Conservation (phyloP, 2,888 invertebrate genomes). For the Mimumesa dahlbomi region DNA sequence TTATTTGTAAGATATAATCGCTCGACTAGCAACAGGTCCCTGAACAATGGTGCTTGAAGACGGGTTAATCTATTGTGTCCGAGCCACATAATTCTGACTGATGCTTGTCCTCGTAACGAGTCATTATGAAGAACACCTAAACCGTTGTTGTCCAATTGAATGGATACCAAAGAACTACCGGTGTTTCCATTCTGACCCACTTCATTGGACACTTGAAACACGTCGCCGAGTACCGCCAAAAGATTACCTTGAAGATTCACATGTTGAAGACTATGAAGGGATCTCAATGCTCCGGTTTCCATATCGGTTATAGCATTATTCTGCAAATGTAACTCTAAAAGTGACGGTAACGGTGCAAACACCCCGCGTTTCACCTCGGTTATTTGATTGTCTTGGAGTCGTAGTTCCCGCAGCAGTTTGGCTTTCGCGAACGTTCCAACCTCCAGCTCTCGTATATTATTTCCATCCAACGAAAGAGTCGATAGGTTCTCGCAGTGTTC, state of each 20-base stretch:
- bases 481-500: conserved; percentile 88
- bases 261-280: conserved; percentile 89
- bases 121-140: conserved; percentile 89
- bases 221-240: conserved; percentile 88
- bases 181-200: conserved; percentile 64
- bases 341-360: conserved; percentile 89
- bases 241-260: conserved; percentile 93
- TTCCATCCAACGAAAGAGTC: conserved; percentile 92
- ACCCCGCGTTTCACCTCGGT: conserved; percentile 88
- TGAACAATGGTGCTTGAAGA: conserved; percentile 88
- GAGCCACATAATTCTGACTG: conserved; percentile 94
- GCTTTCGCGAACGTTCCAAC: conserved; percentile 90
- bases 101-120: conserved; percentile 89
- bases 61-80: conserved; percentile 90
- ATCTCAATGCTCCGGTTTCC: conserved; percentile 90
- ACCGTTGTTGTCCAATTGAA: conserved; percentile 90
- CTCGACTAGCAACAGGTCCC: conserved; percentile 89
- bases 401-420: conserved; percentile 88
- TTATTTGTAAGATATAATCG: conserved; percentile 92
- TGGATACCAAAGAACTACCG: conserved; percentile 86
- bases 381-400: conserved; percentile 92
- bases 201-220: conserved; percentile 89
- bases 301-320: conserved; percentile 91
- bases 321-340: conserved; percentile 92
- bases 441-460: conserved; percentile 89